These are phyloP conservation scores for Griposia aprilina DNA, from an alignment of 2,888 invertebrate species.

Conservation along the genomic window DNA sequence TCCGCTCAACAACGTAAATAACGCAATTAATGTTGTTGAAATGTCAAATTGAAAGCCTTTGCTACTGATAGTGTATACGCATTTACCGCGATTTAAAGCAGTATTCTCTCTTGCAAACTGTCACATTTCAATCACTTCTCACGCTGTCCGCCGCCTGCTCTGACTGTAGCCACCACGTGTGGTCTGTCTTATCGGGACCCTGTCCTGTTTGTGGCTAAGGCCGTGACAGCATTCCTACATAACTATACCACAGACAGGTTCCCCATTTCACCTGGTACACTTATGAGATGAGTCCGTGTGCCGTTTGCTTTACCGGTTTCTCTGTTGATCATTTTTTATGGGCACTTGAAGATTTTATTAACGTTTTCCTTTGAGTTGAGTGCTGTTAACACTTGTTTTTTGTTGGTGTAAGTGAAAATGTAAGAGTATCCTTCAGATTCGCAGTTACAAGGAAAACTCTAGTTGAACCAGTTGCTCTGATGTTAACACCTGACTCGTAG, in stretches of 20 bases:
- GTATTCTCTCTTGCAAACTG: background rate
- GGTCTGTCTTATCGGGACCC: constrained; percentile 48
- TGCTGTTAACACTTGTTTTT: constrained; percentile 34
- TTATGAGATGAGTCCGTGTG: constrained; percentile 65
- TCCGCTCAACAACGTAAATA: too few species aligned
- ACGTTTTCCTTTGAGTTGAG: constrained; percentile 50
- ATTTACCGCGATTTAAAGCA: background rate
- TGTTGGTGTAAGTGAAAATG: constrained; percentile 12
- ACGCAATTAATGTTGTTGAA: too few species aligned
- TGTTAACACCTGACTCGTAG: too few species aligned
- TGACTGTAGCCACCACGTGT: constrained; percentile 14
- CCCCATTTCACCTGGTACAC: constrained; percentile 66
- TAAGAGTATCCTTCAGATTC: background rate
- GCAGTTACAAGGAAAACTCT: background rate
- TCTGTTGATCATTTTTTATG: constrained; percentile 63
- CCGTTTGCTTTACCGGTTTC: constrained; percentile 64
- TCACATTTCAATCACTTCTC: constrained; percentile 10
- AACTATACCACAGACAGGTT: constrained; percentile 68
- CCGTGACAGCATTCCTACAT: constrained; percentile 66
- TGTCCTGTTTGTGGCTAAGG: constrained; percentile 59
- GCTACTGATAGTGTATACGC: too few species aligned
- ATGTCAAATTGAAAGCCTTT: too few species aligned
- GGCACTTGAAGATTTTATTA: constrained; percentile 51
- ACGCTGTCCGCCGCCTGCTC: constrained; percentile 2
- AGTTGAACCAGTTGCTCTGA: background rate